Base-by-base conservation (phyloP, 2,797 vertebrate species). In the Thunnus albacares region DNA sequence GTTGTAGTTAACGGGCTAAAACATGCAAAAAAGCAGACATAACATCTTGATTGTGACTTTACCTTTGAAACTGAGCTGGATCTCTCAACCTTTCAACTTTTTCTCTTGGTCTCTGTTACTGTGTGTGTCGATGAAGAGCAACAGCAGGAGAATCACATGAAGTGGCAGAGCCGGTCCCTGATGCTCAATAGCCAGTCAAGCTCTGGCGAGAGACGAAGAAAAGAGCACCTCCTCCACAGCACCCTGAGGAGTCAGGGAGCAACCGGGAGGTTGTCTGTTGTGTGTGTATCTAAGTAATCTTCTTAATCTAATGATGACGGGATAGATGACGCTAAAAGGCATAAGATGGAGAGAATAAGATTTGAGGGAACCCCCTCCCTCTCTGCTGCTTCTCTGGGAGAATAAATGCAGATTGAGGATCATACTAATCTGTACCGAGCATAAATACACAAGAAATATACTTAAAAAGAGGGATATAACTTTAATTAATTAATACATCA, bases 261-360 rank as follows among this genome's bases (percentile, higher is more conserved):
- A 84, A 30, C 26, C 51, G 68, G 20, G 66, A 65, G 80, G 73
- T 41, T 6, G 72, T 68, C 61, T 69, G 71, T 33, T 75, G 57
- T 45, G 30, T 67, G 68, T 67, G 56, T 67, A 49, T 67, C 38
- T 65, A n/a, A 67, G 62, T 75, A 60, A 85, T 87, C 78, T 82
- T 67, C 26, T 17, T 92, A 92, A 93, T 93, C 82, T 72, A 90
- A 94, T 94, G 69, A 89, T 75, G 82, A 85, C n/a, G 18, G 61
- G 70, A 78, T 52, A 15, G 58, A 82, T 80, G 74, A 73, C 18
- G 8, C 52, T 51, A 67, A 78, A 64, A 81, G 67, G 47, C 71
- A 74, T 20, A 74, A 65, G 4, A 73, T 8, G 18, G 60, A 77
- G 51, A 49, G 59, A 63, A 66, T 49, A 53, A 15, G 68, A 63